A percentile compares a stretch with the other conserved stretches of the same genome.
Evolutionary conservation across 2,888 invertebrate species (phyloP).

Genomic region (Athalia rosae): DNA sequence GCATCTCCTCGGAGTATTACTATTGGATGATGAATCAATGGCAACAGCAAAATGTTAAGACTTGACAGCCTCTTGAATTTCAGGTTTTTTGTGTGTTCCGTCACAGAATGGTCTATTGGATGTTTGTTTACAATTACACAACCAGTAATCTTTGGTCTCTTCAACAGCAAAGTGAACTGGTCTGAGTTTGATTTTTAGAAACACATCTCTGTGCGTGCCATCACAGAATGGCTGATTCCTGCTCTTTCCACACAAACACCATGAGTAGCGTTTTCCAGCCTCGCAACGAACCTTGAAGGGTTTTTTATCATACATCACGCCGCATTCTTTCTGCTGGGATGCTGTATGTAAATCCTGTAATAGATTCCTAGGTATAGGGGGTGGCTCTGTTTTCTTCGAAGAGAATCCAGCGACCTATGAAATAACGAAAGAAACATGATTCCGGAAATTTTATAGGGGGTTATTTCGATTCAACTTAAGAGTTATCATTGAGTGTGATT

Average conservation of each 20-base stretch:
- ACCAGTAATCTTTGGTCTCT: conserved; percentile 93
- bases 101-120: conserved; percentile 96
- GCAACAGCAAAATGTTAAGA: neutral
- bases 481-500: too few species aligned
- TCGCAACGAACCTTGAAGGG: conserved; percentile 87
- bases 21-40: too few species aligned
- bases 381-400: conserved; percentile 61
- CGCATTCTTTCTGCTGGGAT: conserved; percentile 81
- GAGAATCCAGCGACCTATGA: conserved; percentile 5
- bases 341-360: conserved; percentile 79
- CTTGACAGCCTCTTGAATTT: conserved; percentile 76
- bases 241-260: conserved; percentile 97
- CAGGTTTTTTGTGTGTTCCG: conserved; percentile 89
- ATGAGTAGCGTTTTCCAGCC: conserved; percentile 78
- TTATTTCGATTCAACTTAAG: too few species aligned
- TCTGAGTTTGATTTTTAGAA: conserved; percentile 83
- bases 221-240: conserved; percentile 96
- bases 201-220: conserved; percentile 88
- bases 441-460: neutral
- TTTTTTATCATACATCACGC: conserved; percentile 89
- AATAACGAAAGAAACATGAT: neutral
- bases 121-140: conserved; percentile 99
- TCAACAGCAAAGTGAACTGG: conserved; percentile 90
- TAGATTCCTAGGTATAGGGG: conserved; percentile 81
- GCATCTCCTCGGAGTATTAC: too few species aligned